A percentile compares a stretch with the other conserved stretches of the same genome.
Evolutionary conservation across 2,888 invertebrate species (phyloP).

Genomic region (Erpobdella octoculata): DNA sequence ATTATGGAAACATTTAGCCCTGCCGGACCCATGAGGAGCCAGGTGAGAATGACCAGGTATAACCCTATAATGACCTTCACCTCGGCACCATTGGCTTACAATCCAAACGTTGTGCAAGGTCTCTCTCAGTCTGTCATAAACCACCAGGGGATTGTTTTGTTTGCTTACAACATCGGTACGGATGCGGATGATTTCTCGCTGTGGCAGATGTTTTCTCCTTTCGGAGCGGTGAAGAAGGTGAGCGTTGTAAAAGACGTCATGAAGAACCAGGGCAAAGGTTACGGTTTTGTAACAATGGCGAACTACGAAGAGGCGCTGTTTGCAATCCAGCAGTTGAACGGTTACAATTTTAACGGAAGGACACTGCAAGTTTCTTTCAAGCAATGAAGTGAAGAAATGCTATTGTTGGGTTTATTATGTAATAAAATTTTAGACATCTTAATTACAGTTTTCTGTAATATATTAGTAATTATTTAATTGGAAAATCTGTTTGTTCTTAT

Average conservation of each 20-base stretch:
- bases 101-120: not conserved
- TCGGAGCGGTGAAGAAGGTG: conserved; percentile 50
- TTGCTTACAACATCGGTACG: conserved; percentile 52
- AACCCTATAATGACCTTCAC: conserved; percentile 30
- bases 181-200: conserved; percentile 50
- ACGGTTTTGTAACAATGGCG: conserved; percentile 53
- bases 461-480: too few species aligned
- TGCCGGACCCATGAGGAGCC: conserved; percentile 32
- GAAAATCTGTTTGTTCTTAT: too few species aligned
- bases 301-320: conserved; percentile 50
- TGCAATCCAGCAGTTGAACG: conserved; percentile 51
- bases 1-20: conserved; percentile 24
- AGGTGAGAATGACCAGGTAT: conserved; percentile 28
- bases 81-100: conserved; percentile 4
- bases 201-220: conserved; percentile 51
- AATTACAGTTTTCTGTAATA: not conserved
- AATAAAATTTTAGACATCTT: conserved; percentile 7
- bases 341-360: conserved; percentile 45
- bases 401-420: not conserved
- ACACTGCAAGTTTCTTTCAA: conserved; percentile 51
- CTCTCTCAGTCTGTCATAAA: conserved; percentile 7
- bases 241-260: conserved; percentile 49
- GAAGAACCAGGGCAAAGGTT: conserved; percentile 49
- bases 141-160: conserved; percentile 45
- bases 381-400: conserved; percentile 29